Evolutionary conservation across 2,113 vertebrate species (phyloP), one percentile per base, ranked within the genome.

Genomic region (Entelurus aequoreus): DNA sequence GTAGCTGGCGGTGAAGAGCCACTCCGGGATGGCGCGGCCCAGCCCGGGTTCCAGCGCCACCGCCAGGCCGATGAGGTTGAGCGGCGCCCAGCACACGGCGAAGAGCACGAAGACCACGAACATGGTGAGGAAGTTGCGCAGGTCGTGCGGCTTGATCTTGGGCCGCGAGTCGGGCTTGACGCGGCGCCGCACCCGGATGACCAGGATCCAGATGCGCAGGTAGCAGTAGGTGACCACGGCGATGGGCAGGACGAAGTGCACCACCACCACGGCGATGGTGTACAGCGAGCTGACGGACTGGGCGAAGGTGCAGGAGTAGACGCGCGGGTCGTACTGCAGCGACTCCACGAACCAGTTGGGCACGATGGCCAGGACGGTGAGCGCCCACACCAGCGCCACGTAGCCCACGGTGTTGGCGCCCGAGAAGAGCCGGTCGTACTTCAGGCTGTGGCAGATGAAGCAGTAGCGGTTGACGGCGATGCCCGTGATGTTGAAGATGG

Each of bases 401-500:
- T 92, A 93, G 82, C 89, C 90, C 64, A 83, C 49, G 2, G 91
- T 93, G 81, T 91, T 92, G 69, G 79, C 78, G 85, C 76, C 84
- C 70, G 91, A 93, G 87, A 92, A 93, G 36, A 93, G 79, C 15
- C 80, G 85, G 82, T 91, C 85, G 6, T 92, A 93, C 60, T 83
- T 89, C 4, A 90, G 81, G 85, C 89, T 91, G 83, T 92, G 92
- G 87, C 92, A 93, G 81, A 92, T 92, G 86, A 92, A 93, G 84
- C 90, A 92, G 80, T 93, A 93, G 72, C 91, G 90, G 77, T 93
- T 93, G 81, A 93, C 76, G 69, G 92, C 92, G 54, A 93, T 92
- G 57, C 88, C 90, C 0, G 92, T 91, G 74, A 93, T 92, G 86
- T 92, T 93, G 78, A 93, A 93, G 81, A 92, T 91, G 68, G 92